These are phyloP conservation scores for Trachelipus rathkii DNA, from an alignment of 1,140 invertebrate species.

Conservation along the genomic window DNA sequence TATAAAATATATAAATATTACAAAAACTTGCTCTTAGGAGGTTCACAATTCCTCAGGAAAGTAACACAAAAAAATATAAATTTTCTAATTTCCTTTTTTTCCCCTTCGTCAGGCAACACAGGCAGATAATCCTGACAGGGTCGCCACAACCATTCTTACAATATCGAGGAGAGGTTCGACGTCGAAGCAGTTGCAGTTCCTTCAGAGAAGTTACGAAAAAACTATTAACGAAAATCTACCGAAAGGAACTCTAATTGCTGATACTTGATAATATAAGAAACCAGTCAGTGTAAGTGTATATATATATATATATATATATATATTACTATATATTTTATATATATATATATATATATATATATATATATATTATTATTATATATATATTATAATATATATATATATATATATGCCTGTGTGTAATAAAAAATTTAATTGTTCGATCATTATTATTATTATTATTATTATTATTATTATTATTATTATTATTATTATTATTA, in stretches of 20 bases:
- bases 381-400: neutral
- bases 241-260: constrained; percentile 62
- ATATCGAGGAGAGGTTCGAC: constrained; percentile 55
- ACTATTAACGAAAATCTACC: constrained; percentile 71
- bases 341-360: constrained; percentile 18
- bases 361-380: neutral
- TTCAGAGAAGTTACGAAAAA: constrained; percentile 66
- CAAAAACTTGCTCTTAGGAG: no score
- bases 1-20: no score
- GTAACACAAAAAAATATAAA: no score
- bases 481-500: no score
- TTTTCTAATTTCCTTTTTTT: no score
- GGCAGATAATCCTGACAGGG: constrained; percentile 80
- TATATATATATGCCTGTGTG: no score
- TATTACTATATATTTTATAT: constrained; percentile 22
- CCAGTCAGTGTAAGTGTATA: neutral
- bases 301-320: constrained; percentile 6
- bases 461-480: no score
- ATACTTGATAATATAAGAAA: constrained; percentile 60
- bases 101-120: constrained; percentile 65
- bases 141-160: constrained; percentile 74
- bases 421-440: no score
- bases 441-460: no score
- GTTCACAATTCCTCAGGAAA: neutral
- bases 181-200: constrained; percentile 60